Evolutionary conservation across 2,113 vertebrate species (phyloP), one percentile per base, ranked within the genome.

Genomic region (Mirounga angustirostris): DNA sequence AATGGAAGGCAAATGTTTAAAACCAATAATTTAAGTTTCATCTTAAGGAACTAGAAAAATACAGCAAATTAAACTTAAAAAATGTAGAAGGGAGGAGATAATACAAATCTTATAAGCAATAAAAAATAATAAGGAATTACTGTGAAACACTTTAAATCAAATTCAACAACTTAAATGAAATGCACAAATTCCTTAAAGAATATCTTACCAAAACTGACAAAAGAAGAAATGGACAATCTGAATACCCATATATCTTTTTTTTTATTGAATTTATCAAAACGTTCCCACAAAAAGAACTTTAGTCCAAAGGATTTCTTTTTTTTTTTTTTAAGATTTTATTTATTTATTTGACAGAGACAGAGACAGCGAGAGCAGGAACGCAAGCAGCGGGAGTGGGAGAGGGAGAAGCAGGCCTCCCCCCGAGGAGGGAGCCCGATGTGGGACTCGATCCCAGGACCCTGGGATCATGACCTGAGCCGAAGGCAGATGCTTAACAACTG

Each of bases 181-280:
- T 18, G 22, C 56, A 58, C 12, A 88, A 54, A 56, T 74, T 89
- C 12, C 28, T 33, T 89, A 76, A 65, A 95, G 79, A 93, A 50
- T 22, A 50, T 21, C 58, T 74, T 22, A 33, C 4, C 76, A 61
- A 95, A 82, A 96, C 50, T 67, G 22, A 74, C 36, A 91, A 18
- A 74, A 79, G 28, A 73, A 63, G 22, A 58, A 52, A 65, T 40
- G 81, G 36, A 78, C 91, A 73, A 81, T 87, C 65, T 58, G 10
- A 89, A 58, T 61, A 18, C 16, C 18, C 11, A 74, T 95, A 19
- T 88, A 81, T 56, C 33, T 81, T 10, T 50, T 86, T 65, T 30
- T 67, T 50, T 33, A 58, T 28, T 76, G n/a, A 91, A 90, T 61
- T 93, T 80, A 87, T 87, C 76, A 87, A 89, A 65, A n/a, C 19